Percentiles rank a stretch among this genome's conserved stretches.
Evolutionary conservation across 2,888 invertebrate genomes (phyloP).

Genomic region (Meiosimyza platycephala): DNA sequence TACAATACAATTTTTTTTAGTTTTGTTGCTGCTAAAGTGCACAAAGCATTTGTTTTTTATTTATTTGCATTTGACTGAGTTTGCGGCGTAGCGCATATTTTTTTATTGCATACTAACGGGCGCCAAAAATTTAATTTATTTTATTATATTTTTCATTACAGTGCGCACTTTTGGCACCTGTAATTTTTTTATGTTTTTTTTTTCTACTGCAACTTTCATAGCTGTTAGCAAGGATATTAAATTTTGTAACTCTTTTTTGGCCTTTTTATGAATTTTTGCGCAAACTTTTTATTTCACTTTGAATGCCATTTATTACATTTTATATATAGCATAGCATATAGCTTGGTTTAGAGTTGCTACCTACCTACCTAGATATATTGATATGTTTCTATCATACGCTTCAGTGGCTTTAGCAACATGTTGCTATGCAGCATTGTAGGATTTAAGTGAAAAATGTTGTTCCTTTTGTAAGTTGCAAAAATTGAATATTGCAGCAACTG

Average conservation of each 20-base stretch:
- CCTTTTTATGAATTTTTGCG: background rate
- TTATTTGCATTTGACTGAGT: background rate
- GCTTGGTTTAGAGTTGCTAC: too few relatives aligned
- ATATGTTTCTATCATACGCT: background rate
- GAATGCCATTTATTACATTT: too few relatives aligned
- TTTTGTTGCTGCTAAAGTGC: background rate
- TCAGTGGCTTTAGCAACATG: background rate
- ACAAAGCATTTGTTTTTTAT: background rate
- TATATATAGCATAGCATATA: too few relatives aligned
- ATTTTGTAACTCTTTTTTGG: too few relatives aligned
- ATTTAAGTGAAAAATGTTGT: too few relatives aligned
- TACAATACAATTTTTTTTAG: background rate
- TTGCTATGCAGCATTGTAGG: background rate
- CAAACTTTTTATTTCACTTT: background rate
- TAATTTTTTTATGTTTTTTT: background rate
- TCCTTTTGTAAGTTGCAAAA: too few relatives aligned
- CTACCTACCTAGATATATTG: too few relatives aligned
- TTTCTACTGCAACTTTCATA: background rate
- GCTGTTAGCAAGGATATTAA: too few relatives aligned
- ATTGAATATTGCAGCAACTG: too few relatives aligned
- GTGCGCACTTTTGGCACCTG: background rate
- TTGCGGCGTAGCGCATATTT: background rate
- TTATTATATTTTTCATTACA: background rate
- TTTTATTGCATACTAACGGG: background rate
- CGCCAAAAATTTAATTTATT: background rate